A percentile compares a stretch with the other conserved stretches of the same genome.
phyloP scores from a whole-genome alignment of 2,113 vertebrate genomes.

The Corythoichthys haematopterus region DNA sequence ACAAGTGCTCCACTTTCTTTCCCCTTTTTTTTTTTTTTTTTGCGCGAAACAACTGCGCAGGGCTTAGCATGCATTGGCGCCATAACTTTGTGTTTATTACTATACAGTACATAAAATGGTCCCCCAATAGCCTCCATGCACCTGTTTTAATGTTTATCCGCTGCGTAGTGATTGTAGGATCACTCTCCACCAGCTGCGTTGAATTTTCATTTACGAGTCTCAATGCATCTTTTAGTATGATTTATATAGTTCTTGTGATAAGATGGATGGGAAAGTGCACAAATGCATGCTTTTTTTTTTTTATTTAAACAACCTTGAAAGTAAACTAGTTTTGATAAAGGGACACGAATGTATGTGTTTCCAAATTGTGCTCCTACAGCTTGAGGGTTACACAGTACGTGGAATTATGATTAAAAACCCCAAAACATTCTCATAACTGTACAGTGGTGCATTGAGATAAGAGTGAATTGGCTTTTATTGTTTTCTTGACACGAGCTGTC shows the following conservation, averaged over 20 bases:
- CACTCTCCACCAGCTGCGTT: background rate
- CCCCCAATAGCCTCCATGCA: background rate
- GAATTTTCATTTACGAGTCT: background rate
- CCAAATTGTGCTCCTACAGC: background rate
- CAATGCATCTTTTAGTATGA: background rate
- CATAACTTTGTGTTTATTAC: background rate
- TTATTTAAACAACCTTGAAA: background rate
- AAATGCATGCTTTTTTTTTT: background rate
- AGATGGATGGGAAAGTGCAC: background rate
- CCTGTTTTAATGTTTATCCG: background rate
- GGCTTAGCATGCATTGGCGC: background rate
- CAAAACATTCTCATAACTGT: background rate
- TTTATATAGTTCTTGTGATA: background rate
- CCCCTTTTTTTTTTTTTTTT: background rate
- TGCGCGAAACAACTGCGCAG: background rate
- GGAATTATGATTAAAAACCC: background rate
- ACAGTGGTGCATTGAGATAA: background rate
- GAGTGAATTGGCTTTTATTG: background rate
- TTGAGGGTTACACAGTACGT: background rate
- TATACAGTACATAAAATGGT: no score
- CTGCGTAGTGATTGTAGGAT: background rate
- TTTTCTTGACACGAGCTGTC: background rate
- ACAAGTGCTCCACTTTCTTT: conserved; percentile 5
- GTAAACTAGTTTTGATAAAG: background rate
- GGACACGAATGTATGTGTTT: background rate